Evolutionary conservation across 2,113 vertebrate genomes (phyloP).

Genomic region (Malurus cyaneus): DNA sequence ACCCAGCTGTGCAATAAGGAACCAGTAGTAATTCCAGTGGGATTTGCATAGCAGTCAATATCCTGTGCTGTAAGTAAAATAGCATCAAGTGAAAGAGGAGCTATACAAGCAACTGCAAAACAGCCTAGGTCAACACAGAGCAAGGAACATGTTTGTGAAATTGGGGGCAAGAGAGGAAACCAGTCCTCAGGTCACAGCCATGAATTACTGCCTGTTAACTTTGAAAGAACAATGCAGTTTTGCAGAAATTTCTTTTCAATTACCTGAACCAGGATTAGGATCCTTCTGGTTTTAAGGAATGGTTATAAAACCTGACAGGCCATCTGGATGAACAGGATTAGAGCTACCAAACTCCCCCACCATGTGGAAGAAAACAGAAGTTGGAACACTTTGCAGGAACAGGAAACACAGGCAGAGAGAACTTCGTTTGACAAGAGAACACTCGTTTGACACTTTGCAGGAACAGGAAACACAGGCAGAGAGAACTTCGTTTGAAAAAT

Average conservation of each 20-base stretch:
- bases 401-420: background rate
- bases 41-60: fast-evolving
- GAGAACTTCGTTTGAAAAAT: background rate
- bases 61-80: background rate
- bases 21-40: background rate
- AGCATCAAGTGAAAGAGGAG: background rate
- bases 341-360: background rate
- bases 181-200: background rate
- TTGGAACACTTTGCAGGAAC: background rate
- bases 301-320: background rate
- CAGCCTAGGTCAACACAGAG: background rate
- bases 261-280: background rate
- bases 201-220: background rate
- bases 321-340: background rate
- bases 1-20: background rate
- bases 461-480: background rate
- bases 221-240: background rate
- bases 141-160: background rate
- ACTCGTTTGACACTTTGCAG: background rate
- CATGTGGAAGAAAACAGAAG: background rate
- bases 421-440: background rate
- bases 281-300: background rate
- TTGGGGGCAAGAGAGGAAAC: background rate
- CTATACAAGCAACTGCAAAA: background rate
- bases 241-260: background rate